Conservation (phyloP, 2,888 invertebrate genomes). For the Desoria tigrina region DNA sequence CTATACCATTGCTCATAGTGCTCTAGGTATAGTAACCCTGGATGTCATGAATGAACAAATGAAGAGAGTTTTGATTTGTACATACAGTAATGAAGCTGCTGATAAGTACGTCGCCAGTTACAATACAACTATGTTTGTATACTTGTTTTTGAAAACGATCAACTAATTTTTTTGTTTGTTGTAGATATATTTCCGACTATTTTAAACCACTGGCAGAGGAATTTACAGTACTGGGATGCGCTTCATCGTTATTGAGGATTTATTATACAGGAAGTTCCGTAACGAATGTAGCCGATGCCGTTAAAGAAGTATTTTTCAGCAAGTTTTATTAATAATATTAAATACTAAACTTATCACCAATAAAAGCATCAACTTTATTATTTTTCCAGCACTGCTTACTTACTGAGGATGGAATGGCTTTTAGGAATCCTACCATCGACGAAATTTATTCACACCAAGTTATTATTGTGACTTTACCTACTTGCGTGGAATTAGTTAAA, state of each 20-base stretch:
- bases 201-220: constrained; percentile 69
- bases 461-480: constrained; percentile 75
- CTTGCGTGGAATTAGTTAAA: constrained; percentile 71
- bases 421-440: constrained; percentile 69
- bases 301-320: constrained; percentile 68
- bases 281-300: constrained; percentile 71
- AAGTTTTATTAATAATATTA: too few relatives aligned
- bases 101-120: constrained; percentile 63
- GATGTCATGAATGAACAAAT: constrained; percentile 58
- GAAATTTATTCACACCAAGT: constrained; percentile 71
- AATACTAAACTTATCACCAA: too few relatives aligned
- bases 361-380: too few relatives aligned
- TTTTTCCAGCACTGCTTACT: constrained; percentile 70
- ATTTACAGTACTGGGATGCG: constrained; percentile 55
- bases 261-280: constrained; percentile 78
- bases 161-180: constrained; percentile 6
- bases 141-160: too few relatives aligned
- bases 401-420: constrained; percentile 61
- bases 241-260: constrained; percentile 68
- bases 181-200: constrained; percentile 71
- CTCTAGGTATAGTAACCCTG: constrained; percentile 25
- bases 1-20: constrained; percentile 73
- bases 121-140: too few relatives aligned
- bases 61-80: constrained; percentile 73
- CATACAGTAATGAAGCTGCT: constrained; percentile 81